These are phyloP conservation scores for Tenthredo distinguenda DNA, from an alignment of 2,888 invertebrate species.

Conservation along the genomic window DNA sequence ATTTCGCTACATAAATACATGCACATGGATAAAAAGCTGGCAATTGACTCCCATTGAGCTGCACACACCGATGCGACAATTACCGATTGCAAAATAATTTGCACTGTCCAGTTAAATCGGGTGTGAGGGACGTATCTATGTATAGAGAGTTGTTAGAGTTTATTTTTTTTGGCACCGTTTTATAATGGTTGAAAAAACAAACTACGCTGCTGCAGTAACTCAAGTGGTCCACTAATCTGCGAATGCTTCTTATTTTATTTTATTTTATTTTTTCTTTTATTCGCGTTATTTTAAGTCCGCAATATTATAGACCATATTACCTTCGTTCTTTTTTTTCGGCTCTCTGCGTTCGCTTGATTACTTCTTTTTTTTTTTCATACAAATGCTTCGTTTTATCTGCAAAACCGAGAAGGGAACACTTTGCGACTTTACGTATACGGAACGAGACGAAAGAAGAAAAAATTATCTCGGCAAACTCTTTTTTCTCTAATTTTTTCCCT, in stretches of 20 bases:
- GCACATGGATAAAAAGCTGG: not conserved
- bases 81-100: not conserved
- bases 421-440: not conserved
- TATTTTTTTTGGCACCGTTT: constrained; percentile 10
- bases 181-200: not conserved
- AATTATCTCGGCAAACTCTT: not conserved
- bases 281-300: not conserved
- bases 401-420: not conserved
- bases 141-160: not conserved
- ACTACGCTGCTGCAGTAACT: not conserved
- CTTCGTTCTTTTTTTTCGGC: not conserved
- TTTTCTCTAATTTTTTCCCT: not conserved
- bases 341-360: not conserved
- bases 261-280: not conserved
- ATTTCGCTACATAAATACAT: not conserved
- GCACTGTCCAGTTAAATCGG: not conserved
- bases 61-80: not conserved
- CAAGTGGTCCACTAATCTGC: not conserved
- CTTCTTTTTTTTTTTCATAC: not conserved
- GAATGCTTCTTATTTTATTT: not conserved
- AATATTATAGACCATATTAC: not conserved
- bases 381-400: not conserved
- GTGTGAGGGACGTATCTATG: not conserved
- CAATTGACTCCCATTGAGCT: not conserved
- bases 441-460: not conserved